Base-by-base conservation (phyloP, 2,797 vertebrate species). In the Siniperca scherzeri region DNA sequence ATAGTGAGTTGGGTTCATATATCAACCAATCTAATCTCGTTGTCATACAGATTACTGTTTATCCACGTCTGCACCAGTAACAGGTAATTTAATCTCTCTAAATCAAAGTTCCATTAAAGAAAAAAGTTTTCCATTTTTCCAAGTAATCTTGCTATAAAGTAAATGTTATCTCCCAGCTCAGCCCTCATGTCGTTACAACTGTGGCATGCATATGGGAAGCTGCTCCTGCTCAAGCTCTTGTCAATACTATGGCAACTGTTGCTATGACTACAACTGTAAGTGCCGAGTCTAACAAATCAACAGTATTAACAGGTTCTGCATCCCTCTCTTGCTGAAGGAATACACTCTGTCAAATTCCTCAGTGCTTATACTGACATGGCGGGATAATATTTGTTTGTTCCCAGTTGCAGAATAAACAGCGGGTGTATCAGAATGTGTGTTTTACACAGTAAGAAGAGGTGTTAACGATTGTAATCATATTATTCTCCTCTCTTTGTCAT, bases 211-310 rank as follows among this genome's bases (percentile, higher is more conserved):
- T 67, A 3, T 87, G 5, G 84, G 88, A 88, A 82, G 17, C 78
- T 95, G 93, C 72, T 94, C 92, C 74, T 95, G 94, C 71, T 17
- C 17, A 0, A 75, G 68, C 55, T 80, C 76, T 21, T 94, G 93
- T 78, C 7, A 36, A 36, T 73, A 72, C 80, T 14, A 87, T 53
- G 86, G 87, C 21, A 88, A 75, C 86, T 93, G 92, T 79, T 94
- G 93, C 60, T 0, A 30, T 52, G 92, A 93, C 86, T 93, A 85
- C 83, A 0, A 25, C 38, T 27, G 88, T 91, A 77, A 88, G 89
- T 88, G 46, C 55, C 59, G 70, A 52, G 52, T 65, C 46, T 27
- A 55, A 64, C 56, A 50, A 59, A 59, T 61, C 65, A 42, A 76
- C 53, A 68, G 36, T 2, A 36, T 62, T 21, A 76, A 57, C 36